A percentile compares a stretch with the other conserved stretches of the same genome.
phyloP scores from a whole-genome alignment of 2,888 invertebrate genomes.

The Troides aeacus region DNA sequence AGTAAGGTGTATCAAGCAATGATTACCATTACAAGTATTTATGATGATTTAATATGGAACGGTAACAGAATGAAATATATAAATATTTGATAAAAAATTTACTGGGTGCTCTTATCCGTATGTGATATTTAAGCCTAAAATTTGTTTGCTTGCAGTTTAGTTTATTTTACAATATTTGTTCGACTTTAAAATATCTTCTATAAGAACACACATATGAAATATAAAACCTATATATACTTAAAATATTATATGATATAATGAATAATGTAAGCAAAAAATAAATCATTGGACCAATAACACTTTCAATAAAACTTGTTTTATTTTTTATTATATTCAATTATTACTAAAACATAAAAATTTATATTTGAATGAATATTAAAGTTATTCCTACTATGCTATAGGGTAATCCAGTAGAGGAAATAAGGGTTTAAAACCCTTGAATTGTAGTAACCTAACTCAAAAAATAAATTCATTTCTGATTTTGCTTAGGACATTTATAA shows the following conservation, averaged over 20 bases:
- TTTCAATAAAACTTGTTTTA: too few relatives aligned
- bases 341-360: neutral
- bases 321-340: neutral
- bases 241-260: neutral
- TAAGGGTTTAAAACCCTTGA: too few relatives aligned
- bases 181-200: neutral
- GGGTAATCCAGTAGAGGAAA: too few relatives aligned
- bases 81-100: neutral
- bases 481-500: too few relatives aligned
- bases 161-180: neutral
- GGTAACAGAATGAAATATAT: neutral
- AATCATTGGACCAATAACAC: neutral
- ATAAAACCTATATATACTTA: neutral
- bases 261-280: neutral
- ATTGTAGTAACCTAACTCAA: too few relatives aligned
- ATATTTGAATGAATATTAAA: too few relatives aligned
- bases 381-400: too few relatives aligned
- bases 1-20: constrained; percentile 15
- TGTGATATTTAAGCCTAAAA: neutral
- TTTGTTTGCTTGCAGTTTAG: neutral
- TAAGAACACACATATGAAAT: constrained; percentile 6
- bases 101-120: neutral
- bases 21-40: neutral
- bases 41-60: neutral
- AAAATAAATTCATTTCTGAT: too few relatives aligned